phyloP scores from a whole-genome alignment of 1,140 invertebrate genomes.

The Helicoverpa zea region DNA sequence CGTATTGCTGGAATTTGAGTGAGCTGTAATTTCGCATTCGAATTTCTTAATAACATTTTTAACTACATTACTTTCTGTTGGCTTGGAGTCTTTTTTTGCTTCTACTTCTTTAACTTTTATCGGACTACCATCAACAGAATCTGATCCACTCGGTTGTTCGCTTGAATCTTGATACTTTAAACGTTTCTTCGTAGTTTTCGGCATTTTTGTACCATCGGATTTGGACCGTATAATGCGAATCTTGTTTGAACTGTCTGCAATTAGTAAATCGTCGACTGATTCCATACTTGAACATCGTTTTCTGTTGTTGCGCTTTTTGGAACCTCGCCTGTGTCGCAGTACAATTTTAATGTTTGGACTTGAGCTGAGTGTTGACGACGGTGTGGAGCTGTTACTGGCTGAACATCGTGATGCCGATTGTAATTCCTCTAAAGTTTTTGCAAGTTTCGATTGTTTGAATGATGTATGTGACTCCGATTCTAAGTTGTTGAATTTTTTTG shows the following conservation, averaged over 20 bases:
- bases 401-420: conserved; percentile 69
- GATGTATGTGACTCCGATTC: conserved; percentile 73
- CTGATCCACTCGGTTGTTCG: conserved; percentile 77
- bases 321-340: conserved; percentile 73
- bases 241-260: conserved; percentile 71
- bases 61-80: conserved; percentile 69
- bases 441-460: conserved; percentile 80
- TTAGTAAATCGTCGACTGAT: conserved; percentile 79
- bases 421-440: conserved; percentile 79
- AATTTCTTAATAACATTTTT: conserved; percentile 83
- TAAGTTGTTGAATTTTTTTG: conserved; percentile 87
- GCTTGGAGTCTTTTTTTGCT: conserved; percentile 58
- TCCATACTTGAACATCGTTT: conserved; percentile 84
- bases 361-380: conserved; percentile 80
- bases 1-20: conserved; percentile 66
- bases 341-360: conserved; percentile 86
- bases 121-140: conserved; percentile 79
- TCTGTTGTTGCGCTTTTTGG: conserved; percentile 75
- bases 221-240: conserved; percentile 81
- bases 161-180: conserved; percentile 77
- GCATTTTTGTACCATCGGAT: conserved; percentile 81
- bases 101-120: conserved; percentile 60
- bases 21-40: conserved; percentile 81
- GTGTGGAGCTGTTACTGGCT: conserved; percentile 79
- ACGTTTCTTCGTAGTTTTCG: conserved; percentile 77